Conservation (phyloP, 2,797 vertebrate genomes). For the Hoplostethus mediterraneus region DNA sequence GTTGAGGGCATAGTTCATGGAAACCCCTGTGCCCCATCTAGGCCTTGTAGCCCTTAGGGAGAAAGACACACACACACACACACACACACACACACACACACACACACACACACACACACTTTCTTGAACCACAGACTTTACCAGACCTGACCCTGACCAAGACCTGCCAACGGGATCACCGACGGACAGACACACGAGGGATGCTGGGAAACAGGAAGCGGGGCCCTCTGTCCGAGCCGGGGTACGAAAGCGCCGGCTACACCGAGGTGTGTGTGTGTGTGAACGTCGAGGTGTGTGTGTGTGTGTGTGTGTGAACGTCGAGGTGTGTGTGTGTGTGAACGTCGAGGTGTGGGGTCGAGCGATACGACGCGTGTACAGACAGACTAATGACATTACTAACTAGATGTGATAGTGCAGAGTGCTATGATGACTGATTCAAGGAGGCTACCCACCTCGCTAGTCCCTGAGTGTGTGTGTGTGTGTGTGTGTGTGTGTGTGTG, state of each 20-base stretch:
- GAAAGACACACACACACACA: conserved; percentile 32
- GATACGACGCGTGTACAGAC: conserved; percentile 10
- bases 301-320: conserved; percentile 46
- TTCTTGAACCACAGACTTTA: conserved; percentile 60
- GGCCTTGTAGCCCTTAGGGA: conserved; percentile 69
- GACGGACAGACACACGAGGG: conserved; percentile 69
- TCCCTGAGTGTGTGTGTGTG: conserved; percentile 11
- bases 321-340: conserved; percentile 56
- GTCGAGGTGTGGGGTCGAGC: conserved; percentile 47
- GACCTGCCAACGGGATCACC: conserved; percentile 75
- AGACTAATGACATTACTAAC: conserved; percentile 16
- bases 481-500: neutral
- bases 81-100: conserved; percentile 24
- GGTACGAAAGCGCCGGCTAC: conserved; percentile 54
- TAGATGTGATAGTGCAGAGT: conserved; percentile 57
- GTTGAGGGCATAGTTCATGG: conserved; percentile 77
- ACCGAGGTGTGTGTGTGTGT: conserved; percentile 55
- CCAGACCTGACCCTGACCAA: conserved; percentile 80
- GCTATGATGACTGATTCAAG: conserved; percentile 52
- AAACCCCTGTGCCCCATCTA: conserved; percentile 64
- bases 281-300: conserved; percentile 56
- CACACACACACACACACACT: conserved; percentile 26
- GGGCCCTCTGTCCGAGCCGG: conserved; percentile 62
- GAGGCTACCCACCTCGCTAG: conserved; percentile 10
- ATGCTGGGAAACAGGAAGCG: conserved; percentile 80